Percentiles rank a stretch among this genome's conserved stretches.
phyloP scores from a whole-genome alignment of 2,888 invertebrate species.

The Sympetrum striolatum region DNA sequence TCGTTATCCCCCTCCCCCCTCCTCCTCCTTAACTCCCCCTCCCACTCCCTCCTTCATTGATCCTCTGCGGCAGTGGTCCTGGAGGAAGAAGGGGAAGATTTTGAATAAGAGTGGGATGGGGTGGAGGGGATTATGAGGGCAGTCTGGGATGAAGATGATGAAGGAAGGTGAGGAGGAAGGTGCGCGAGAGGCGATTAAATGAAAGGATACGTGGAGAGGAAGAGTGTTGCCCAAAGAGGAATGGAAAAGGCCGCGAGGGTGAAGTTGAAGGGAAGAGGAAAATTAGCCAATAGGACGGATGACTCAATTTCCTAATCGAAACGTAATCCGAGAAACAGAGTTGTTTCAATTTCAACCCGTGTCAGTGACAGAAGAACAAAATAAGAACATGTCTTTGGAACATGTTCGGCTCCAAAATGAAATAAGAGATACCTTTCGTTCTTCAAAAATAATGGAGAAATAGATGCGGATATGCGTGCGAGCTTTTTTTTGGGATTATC shows the following conservation, averaged over 20 bases:
- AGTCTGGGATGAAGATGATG: background rate
- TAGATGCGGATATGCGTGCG: too few relatives aligned
- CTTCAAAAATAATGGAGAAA: too few relatives aligned
- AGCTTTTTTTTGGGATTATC: too few relatives aligned
- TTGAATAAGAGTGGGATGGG: background rate
- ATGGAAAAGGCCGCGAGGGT: background rate
- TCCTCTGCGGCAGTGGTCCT: conserved; percentile 8
- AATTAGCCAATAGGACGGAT: background rate
- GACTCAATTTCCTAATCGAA: too few relatives aligned
- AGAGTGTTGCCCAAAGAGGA: background rate
- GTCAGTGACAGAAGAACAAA: too few relatives aligned
- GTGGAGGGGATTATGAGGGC: background rate
- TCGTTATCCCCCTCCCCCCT: background rate
- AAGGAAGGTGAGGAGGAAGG: background rate
- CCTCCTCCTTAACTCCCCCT: background rate
- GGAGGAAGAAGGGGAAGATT: background rate
- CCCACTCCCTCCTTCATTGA: background rate
- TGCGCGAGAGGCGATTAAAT: background rate
- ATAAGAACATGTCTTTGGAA: too few relatives aligned
- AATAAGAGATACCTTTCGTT: too few relatives aligned
- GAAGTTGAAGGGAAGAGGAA: background rate
- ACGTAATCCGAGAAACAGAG: too few relatives aligned
- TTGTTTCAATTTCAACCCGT: background rate
- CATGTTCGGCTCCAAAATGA: too few relatives aligned
- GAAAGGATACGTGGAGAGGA: background rate